These are phyloP conservation scores for Vannuccia rotundouncinata DNA, from an alignment of 2,888 invertebrate genomes.

Conservation along the genomic window DNA sequence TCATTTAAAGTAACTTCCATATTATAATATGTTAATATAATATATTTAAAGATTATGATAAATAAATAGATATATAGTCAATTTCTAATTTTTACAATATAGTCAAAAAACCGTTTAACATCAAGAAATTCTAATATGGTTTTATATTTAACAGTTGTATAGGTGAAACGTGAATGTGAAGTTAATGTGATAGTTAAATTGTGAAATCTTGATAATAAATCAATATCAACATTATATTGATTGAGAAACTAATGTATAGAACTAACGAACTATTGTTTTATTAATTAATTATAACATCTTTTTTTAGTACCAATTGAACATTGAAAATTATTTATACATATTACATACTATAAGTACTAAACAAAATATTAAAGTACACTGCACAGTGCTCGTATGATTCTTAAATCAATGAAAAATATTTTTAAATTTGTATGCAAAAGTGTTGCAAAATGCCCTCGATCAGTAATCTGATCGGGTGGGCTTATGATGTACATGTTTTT, in stretches of 20 bases:
- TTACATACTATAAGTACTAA: not conserved
- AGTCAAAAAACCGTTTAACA: not conserved
- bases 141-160: no score
- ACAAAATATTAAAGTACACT: slow-evolving; percentile 17
- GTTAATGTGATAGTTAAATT: not conserved
- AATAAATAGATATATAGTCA: slow-evolving; percentile 1
- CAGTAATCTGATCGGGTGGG: no score
- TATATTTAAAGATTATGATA: not conserved
- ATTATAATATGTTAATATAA: not conserved
- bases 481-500: no score
- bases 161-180: no score
- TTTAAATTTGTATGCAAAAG: not conserved
- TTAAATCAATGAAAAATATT: slow-evolving; percentile 6
- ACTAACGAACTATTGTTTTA: slow-evolving; percentile 1
- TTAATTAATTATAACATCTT: slow-evolving; percentile 1
- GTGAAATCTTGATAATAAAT: not conserved
- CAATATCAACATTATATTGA: slow-evolving; percentile 12
- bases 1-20: slow-evolving; percentile 11
- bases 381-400: slow-evolving; percentile 8
- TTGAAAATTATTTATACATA: slow-evolving; percentile 20
- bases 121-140: not conserved
- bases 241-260: not conserved
- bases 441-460: no score
- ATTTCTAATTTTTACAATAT: slow-evolving; percentile 20
- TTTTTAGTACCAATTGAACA: not conserved